These are phyloP conservation scores for Cyprinodon diabolis DNA, from an alignment of 2,797 vertebrate genomes.

Conservation along the genomic window DNA sequence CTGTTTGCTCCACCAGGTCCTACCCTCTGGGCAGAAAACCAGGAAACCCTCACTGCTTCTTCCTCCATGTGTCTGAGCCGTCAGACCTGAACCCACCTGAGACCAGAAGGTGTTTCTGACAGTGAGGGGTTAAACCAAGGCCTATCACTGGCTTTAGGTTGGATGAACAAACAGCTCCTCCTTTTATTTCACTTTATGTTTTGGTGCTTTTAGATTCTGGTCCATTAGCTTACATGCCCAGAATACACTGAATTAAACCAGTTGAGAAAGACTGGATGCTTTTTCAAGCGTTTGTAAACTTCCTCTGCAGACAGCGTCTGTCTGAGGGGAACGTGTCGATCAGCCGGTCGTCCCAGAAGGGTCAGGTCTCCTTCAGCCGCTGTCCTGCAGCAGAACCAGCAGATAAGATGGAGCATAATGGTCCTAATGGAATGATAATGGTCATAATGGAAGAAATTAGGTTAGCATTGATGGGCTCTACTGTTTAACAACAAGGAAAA, in stretches of 20 bases:
- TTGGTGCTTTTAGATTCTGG: too few relatives aligned
- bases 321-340: constrained; percentile 2
- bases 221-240: background rate
- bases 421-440: too few relatives aligned
- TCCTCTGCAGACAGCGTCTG: background rate
- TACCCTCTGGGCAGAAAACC: too few relatives aligned
- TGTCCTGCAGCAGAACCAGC: constrained; percentile 23
- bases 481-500: background rate
- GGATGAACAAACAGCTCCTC: too few relatives aligned
- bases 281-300: background rate
- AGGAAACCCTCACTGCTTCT: too few relatives aligned
- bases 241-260: background rate
- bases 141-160: too few relatives aligned
- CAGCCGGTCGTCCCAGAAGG: constrained; percentile 2
- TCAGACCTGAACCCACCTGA: too few relatives aligned
- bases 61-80: too few relatives aligned
- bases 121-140: too few relatives aligned
- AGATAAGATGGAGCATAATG: constrained; percentile 38
- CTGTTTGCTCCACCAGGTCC: too few relatives aligned
- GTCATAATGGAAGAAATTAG: constrained; percentile 1
- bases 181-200: too few relatives aligned
- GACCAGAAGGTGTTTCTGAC: too few relatives aligned
- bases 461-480: constrained; percentile 14
- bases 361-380: constrained; percentile 16
- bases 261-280: background rate